phyloP scores from a whole-genome alignment of 2,113 vertebrate species.

The Grus americana region DNA sequence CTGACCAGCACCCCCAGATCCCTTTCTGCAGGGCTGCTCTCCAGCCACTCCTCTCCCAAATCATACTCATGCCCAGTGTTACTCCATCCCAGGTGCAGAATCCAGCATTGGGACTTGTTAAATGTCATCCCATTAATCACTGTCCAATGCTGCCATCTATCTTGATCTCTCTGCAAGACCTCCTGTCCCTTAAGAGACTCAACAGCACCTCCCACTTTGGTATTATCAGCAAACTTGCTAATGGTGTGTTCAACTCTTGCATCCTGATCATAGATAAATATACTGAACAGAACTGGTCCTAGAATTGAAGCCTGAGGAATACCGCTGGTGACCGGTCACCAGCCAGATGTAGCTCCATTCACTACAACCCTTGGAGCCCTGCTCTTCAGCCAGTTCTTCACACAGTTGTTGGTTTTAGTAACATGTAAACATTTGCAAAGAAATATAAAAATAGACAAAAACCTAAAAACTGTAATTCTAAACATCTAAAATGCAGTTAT shows the following conservation, averaged over 20 bases:
- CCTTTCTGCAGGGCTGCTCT: too few relatives aligned
- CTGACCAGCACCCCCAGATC: too few relatives aligned
- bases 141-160: background rate
- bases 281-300: background rate
- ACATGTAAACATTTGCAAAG: background rate
- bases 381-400: background rate
- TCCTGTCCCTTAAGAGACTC: background rate
- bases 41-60: too few relatives aligned
- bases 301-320: background rate
- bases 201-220: background rate
- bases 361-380: background rate
- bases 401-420: background rate
- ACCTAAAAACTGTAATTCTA: background rate
- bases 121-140: background rate
- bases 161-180: background rate
- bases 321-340: accelerated
- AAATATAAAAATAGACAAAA: background rate
- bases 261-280: background rate
- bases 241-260: background rate
- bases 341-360: background rate
- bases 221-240: background rate
- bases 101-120: background rate
- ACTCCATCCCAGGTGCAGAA: background rate
- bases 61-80: background rate
- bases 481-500: background rate